Percentiles rank a stretch among this genome's conserved stretches.
Evolutionary conservation across 2,888 invertebrate genomes (phyloP).

Genomic region (Tricholauxania praeusta): DNA sequence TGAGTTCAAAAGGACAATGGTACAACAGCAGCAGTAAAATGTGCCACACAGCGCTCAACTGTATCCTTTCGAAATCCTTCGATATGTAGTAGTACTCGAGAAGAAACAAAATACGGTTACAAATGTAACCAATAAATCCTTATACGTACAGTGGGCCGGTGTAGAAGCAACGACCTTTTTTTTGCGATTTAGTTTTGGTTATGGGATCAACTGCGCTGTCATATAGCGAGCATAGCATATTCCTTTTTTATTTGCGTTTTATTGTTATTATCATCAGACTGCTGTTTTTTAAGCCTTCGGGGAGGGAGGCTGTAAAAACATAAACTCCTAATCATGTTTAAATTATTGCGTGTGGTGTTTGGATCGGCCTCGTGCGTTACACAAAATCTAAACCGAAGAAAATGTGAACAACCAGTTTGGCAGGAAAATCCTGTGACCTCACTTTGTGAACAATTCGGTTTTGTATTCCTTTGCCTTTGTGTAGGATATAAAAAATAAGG

Average conservation of each 20-base stretch:
- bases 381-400: constrained; percentile 52
- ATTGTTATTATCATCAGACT: constrained; percentile 25
- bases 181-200: constrained; percentile 51
- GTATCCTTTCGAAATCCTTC: background rate
- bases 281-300: constrained; percentile 56
- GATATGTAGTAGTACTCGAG: background rate
- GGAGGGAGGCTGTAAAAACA: constrained; percentile 66
- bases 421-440: constrained; percentile 17
- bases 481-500: constrained; percentile 54
- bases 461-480: constrained; percentile 7
- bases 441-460: constrained; percentile 20
- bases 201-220: constrained; percentile 48
- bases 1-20: background rate
- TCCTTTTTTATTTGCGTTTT: constrained; percentile 27
- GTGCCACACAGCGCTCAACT: background rate
- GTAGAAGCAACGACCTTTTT: background rate
- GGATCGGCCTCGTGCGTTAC: constrained; percentile 32
- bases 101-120: constrained; percentile 17
- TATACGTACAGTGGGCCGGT: background rate
- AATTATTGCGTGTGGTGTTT: constrained; percentile 61
- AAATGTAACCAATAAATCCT: constrained; percentile 30
- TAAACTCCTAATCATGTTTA: constrained; percentile 67
- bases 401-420: constrained; percentile 60
- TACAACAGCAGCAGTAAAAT: background rate
- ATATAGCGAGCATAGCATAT: constrained; percentile 13